A percentile compares a stretch with the other conserved stretches of the same genome.
These are phyloP conservation scores for Alcis repandata DNA, from an alignment of 2,888 invertebrate species.

Conservation along the genomic window DNA sequence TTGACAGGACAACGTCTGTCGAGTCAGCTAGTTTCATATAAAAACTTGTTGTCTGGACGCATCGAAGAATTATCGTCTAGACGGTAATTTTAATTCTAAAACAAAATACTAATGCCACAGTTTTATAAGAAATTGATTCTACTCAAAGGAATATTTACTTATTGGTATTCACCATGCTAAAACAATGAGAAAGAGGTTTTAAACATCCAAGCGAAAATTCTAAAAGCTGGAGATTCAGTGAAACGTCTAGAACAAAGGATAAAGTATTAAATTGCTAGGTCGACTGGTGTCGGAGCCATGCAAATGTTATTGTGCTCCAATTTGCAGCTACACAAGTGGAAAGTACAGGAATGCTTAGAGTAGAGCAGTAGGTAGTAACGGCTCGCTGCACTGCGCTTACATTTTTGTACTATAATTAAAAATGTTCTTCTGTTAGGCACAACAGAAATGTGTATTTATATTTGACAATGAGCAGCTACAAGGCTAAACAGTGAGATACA, in stretches of 20 bases:
- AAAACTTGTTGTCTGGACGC: too few relatives aligned
- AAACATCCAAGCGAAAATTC: neutral
- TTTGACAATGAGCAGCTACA: too few relatives aligned
- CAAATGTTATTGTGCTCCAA: conserved; percentile 24
- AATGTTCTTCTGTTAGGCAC: neutral
- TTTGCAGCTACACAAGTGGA: conserved; percentile 29
- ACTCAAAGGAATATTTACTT: too few relatives aligned
- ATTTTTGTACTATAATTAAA: neutral
- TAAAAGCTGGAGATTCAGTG: neutral
- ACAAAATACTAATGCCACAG: too few relatives aligned
- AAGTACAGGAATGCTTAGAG: neutral
- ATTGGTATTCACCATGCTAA: neutral
- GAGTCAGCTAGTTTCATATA: too few relatives aligned
- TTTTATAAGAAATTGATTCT: too few relatives aligned
- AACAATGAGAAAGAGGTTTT: neutral
- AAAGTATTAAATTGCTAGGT: conserved; percentile 24
- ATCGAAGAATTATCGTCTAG: too few relatives aligned
- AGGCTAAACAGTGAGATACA: too few relatives aligned
- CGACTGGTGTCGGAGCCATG: neutral
- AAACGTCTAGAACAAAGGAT: neutral
- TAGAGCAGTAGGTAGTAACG: neutral
- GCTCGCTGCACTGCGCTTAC: neutral
- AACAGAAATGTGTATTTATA: too few relatives aligned
- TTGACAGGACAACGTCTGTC: too few relatives aligned
- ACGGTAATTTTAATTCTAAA: too few relatives aligned